Evolutionary conservation across 2,113 vertebrate species (phyloP), one percentile per base, ranked within the genome.

Genomic region (Platysteira castanea): DNA sequence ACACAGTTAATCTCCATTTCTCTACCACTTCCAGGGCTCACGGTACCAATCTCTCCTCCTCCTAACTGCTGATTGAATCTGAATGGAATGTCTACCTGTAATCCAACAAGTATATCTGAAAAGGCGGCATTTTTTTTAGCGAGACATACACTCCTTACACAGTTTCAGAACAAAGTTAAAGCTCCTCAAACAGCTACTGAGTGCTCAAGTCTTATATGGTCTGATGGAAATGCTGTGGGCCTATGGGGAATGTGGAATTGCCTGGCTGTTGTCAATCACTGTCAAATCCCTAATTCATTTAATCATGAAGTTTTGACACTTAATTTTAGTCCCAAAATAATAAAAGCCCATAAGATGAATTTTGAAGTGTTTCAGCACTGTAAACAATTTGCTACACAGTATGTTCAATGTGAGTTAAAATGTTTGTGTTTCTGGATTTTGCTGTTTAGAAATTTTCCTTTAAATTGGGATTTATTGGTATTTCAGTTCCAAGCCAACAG

Each of bases 361-460:
- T 74, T 57, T 73, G 54, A 91, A 84, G 22, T 33, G n/a, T 89
- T 94, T 88, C 88, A 94, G 70, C 69, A 60, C 44, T 86, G 42
- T 95, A 96, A 95, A 93, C 88, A 95, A 75, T 47, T n/a, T 33
- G 44, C 39, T 37, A 49, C 23, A 61, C 47, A 78, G 57, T 8
- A 17, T 30, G 18, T 80, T 93, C 35, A 3, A 23, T 83, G 88
- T 57, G 87, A 96, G 95, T 94, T 42, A 87, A 87, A 96, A 60
- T 41, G 39, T 71, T 96, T 90, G 23, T 88, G 63, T 89, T 94
- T 84, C 84, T 95, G 19, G 54, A 83, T 87, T 96, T 90, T 95
- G 59, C 67, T 92, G 35, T 93, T 97, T 60, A 92, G 59, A 96
- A 96, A 95, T 90, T 95, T 95, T 92, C 73, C 52, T 96, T 96